A percentile compares a stretch with the other conserved stretches of the same genome.
phyloP scores from a whole-genome alignment of 92 coral and sea anemone genomes.

The Anthopleura xanthogrammica region DNA sequence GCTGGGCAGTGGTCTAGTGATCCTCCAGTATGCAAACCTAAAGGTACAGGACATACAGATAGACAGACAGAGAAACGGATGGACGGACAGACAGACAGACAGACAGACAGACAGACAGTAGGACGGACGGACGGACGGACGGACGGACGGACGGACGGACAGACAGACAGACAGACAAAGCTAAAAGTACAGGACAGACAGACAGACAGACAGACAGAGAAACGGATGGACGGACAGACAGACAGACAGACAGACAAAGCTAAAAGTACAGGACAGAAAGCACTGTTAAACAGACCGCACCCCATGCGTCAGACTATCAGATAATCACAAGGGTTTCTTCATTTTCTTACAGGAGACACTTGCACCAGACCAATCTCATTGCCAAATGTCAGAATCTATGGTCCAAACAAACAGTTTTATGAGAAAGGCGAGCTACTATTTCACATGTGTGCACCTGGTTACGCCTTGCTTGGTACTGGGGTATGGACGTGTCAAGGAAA shows the following conservation, averaged over 20 bases:
- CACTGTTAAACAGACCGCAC: background rate
- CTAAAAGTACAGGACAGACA: background rate
- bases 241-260: too few species aligned
- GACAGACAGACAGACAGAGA: background rate
- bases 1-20: constrained; percentile 56
- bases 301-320: background rate
- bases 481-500: constrained; percentile 28
- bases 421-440: constrained; percentile 31
- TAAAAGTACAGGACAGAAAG: background rate
- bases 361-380: constrained; percentile 34
- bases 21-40: constrained; percentile 48
- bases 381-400: constrained; percentile 29
- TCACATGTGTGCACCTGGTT: constrained; percentile 56
- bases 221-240: background rate
- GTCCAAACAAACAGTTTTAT: constrained; percentile 18
- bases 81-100: background rate
- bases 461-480: constrained; percentile 29
- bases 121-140: too few species aligned
- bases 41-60: background rate
- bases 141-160: background rate
- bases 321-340: background rate
- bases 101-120: too few species aligned
- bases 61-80: background rate
- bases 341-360: background rate
- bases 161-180: too few species aligned